Conservation (phyloP, 2,888 invertebrate species). For the Lasioglossum calceatum region DNA sequence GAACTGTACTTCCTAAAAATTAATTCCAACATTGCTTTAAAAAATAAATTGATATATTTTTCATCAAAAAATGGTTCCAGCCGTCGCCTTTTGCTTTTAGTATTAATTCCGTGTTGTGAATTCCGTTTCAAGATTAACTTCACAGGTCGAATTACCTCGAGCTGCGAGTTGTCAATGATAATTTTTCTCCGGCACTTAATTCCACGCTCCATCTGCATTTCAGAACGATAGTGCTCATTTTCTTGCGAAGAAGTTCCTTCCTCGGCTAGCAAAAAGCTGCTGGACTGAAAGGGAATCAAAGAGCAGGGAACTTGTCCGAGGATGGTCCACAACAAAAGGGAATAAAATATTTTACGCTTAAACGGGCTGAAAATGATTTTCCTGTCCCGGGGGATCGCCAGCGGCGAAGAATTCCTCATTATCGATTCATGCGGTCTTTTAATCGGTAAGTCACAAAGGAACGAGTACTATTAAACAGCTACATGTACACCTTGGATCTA, state of each 20-base stretch:
- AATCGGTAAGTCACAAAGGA: background rate
- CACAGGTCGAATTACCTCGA: background rate
- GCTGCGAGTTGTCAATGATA: background rate
- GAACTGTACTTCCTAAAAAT: too few relatives aligned
- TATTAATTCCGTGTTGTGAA: background rate
- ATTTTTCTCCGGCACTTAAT: conserved; percentile 5
- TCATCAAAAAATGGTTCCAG: background rate
- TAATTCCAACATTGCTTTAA: too few relatives aligned
- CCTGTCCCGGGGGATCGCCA: background rate
- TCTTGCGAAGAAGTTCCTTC: background rate
- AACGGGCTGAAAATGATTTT: background rate
- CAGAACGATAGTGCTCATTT: conserved; percentile 9
- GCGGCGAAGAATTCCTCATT: background rate
- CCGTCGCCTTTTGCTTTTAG: background rate
- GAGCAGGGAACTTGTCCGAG: background rate
- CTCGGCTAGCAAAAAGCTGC: background rate
- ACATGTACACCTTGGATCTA: background rate
- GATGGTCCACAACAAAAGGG: background rate
- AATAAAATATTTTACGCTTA: conserved; percentile 7
- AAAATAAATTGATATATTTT: background rate
- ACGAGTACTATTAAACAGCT: background rate
- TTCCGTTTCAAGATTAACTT: background rate
- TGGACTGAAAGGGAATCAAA: conserved; percentile 11
- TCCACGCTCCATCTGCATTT: conserved; percentile 8
- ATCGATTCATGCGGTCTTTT: background rate